phyloP scores from a whole-genome alignment of 1,140 invertebrate species.

The Scaptomyza graminum region DNA sequence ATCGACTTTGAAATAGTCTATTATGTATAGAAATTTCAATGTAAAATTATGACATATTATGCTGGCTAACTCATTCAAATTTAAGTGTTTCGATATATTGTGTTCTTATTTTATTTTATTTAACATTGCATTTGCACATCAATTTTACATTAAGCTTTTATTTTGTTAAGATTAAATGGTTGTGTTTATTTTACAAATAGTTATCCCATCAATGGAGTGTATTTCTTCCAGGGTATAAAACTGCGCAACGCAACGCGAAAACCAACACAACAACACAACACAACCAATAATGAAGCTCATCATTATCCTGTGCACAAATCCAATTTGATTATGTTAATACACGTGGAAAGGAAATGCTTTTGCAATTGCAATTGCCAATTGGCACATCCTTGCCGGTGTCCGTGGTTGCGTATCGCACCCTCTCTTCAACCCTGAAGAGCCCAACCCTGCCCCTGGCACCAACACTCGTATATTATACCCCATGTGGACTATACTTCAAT shows the following conservation, averaged over 20 bases:
- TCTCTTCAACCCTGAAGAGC: not conserved
- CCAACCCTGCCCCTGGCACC: constrained; percentile 2
- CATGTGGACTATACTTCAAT: constrained; percentile 28
- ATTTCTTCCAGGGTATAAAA: constrained; percentile 20
- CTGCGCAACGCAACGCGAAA: constrained; percentile 38
- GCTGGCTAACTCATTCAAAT: too few relatives aligned
- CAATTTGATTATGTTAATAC: constrained; percentile 83
- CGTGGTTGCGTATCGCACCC: constrained; percentile 2
- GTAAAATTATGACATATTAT: too few relatives aligned
- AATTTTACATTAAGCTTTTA: too few relatives aligned
- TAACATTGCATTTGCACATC: too few relatives aligned
- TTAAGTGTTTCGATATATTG: too few relatives aligned
- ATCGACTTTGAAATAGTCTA: constrained; percentile 5
- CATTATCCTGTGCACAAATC: constrained; percentile 83
- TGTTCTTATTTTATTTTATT: too few relatives aligned
- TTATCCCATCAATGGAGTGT: too few relatives aligned
- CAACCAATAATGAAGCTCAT: constrained; percentile 81
- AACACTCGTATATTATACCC: not conserved
- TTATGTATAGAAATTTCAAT: too few relatives aligned
- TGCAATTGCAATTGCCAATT: constrained; percentile 81
- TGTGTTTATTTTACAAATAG: too few relatives aligned
- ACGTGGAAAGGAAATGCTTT: constrained; percentile 82
- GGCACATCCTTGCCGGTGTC: constrained; percentile 55
- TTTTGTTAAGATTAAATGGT: too few relatives aligned
- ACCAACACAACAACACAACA: constrained; percentile 48